Percentiles rank a stretch among this genome's conserved stretches.
phyloP scores from a whole-genome alignment of 53 echinoderm and acorn worm species.

The Echinarachnius parma region DNA sequence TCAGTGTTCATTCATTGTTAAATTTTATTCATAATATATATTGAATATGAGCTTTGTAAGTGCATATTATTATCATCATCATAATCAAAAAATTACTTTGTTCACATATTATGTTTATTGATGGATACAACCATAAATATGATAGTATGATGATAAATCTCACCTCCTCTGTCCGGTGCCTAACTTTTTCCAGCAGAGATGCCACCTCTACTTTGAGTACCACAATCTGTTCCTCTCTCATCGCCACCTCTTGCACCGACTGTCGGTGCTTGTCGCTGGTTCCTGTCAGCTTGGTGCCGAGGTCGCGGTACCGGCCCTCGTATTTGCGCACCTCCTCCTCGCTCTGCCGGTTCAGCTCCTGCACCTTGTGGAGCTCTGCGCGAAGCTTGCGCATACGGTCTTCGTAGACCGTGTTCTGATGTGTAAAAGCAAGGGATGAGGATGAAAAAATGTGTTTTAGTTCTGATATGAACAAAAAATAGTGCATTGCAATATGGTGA shows the following conservation, averaged over 20 bases:
- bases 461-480: neutral
- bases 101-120: no score
- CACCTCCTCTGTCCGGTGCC: constrained; percentile 85
- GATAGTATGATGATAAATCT: no score
- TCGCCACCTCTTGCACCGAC: constrained; percentile 76
- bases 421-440: neutral
- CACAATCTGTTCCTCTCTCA: constrained; percentile 97
- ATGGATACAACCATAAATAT: no score
- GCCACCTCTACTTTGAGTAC: constrained; percentile 96
- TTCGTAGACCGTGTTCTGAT: constrained; percentile 72
- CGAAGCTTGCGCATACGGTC: constrained; percentile 88
- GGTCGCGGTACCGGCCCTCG: constrained; percentile 59
- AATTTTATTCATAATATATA: no score
- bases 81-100: no score
- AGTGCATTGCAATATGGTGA: no score
- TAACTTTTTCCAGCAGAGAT: constrained; percentile 79
- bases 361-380: constrained; percentile 75
- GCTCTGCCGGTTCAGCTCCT: constrained; percentile 78
- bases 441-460: neutral
- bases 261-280: constrained; percentile 69
- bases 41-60: no score
- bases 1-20: no score
- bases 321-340: constrained; percentile 73
- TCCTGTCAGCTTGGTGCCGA: constrained; percentile 56
- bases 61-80: no score